Evolutionary conservation across 2,113 vertebrate species (phyloP).

Genomic region (Microcebus jonahi): DNA sequence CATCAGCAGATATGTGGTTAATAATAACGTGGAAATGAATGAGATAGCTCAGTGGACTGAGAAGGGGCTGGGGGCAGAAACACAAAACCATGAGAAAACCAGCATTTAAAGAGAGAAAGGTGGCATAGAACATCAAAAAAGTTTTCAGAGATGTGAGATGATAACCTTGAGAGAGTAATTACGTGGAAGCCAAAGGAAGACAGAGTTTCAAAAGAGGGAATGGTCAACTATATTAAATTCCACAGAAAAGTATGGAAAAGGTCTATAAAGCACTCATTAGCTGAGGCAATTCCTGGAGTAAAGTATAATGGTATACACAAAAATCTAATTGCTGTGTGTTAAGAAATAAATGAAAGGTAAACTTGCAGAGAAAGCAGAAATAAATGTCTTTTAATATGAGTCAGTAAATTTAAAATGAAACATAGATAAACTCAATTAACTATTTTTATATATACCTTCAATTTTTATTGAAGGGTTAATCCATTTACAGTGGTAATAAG

Average conservation of each 20-base stretch:
- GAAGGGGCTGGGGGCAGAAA: not conserved
- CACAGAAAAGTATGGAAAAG: not conserved
- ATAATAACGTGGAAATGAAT: not conserved
- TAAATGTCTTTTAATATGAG: not conserved
- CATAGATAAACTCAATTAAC: slow-evolving; percentile 7
- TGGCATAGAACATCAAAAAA: not conserved
- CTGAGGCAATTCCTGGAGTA: not conserved
- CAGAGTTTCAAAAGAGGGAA: not conserved
- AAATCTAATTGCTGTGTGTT: not conserved
- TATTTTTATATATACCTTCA: not conserved
- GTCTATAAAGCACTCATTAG: not conserved
- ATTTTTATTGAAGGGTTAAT: not conserved
- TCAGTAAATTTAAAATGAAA: slow-evolving; percentile 19
- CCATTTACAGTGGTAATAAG: not conserved
- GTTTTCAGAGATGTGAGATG: not conserved
- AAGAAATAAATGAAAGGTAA: not conserved
- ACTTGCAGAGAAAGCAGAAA: not conserved
- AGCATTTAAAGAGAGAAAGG: not conserved
- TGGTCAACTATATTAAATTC: not conserved
- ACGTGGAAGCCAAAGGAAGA: not conserved
- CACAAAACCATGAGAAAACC: not conserved
- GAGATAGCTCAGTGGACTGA: not conserved
- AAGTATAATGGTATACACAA: not conserved
- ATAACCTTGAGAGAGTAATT: not conserved
- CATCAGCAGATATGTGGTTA: not conserved